Base-by-base conservation (phyloP, 37 sponge, comb jelly and placozoan genomes). In the Dysidea cf. avara region DNA sequence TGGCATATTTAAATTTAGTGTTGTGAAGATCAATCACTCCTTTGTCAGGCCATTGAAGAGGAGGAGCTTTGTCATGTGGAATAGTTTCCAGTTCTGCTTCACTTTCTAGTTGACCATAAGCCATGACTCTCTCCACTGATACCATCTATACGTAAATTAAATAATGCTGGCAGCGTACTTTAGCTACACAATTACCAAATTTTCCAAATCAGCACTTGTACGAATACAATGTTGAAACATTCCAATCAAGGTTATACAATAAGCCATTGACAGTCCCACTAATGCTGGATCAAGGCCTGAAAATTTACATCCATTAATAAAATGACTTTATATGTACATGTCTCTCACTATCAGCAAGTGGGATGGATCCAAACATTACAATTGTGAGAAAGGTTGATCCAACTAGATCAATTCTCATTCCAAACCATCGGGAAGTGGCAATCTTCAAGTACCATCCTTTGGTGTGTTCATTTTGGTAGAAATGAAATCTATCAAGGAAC, bases 181-280 rank as follows among this genome's bases (percentile, higher is more conserved):
- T n/a, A 57, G 18, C 32, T 53, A 40, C 20, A 14, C 31, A 52
- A 80, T 56, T 35, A 89, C 90, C 56, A 69, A 43, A 64, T 78
- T 86, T 54, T 92, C 92, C 43, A 92, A 80, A 46, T 92, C 92
- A 30, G 88, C 82, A 82, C 92, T 83, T 53, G 68, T 53, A 66
- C 92, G 60, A 40, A 92, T 69, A 30, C 75, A 71, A 40, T 81
- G 83, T 60, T 92, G 92, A 11, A 92, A 75, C 77, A 76, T 83
- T 20, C 87, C 88, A 59, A 59, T 72, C 60, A 92, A 76, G 31
- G 88, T 79, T 2, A 87, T 37, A 9, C 76, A 47, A 64, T 92
- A 92, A 22, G 81, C 69, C 13, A 92, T 51, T 47, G 84, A 83
- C 26, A 92, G 61, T 5, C 92, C 84, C 25, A 91, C 71, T 55